These are phyloP conservation scores for Lophotriccus pileatus DNA, from an alignment of 2,797 vertebrate genomes.

Conservation along the genomic window DNA sequence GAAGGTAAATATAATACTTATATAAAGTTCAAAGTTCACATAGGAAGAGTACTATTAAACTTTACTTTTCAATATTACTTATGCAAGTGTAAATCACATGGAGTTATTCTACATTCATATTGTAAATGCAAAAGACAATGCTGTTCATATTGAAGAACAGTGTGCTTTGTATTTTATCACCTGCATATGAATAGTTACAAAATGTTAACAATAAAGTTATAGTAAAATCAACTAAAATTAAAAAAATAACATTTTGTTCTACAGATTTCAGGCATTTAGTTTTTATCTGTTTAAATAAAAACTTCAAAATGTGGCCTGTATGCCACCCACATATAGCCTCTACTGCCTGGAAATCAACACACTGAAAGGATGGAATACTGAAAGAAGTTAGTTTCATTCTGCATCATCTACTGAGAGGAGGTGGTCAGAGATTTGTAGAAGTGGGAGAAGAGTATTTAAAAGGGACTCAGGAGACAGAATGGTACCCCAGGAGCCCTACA, in stretches of 20 bases:
- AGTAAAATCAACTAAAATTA: not conserved
- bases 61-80: not conserved
- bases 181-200: not conserved
- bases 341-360: slow-evolving; percentile 48
- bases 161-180: not conserved
- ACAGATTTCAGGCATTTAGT: not conserved
- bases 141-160: not conserved
- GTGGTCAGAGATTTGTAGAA: not conserved
- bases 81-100: not conserved
- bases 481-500: not conserved
- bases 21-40: not conserved
- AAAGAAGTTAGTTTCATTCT: slow-evolving; percentile 57
- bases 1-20: not conserved
- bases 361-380: slow-evolving; percentile 33
- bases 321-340: slow-evolving; percentile 5
- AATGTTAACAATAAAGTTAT: not conserved
- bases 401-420: slow-evolving; percentile 24
- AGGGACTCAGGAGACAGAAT: not conserved
- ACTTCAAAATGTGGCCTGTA: not conserved
- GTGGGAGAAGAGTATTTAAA: slow-evolving; percentile 42
- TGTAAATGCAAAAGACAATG: not conserved
- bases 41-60: not conserved
- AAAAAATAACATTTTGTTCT: not conserved
- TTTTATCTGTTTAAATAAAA: not conserved
- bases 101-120: not conserved